Conservation (phyloP, 2,797 vertebrate species). For the Karalla daura region DNA sequence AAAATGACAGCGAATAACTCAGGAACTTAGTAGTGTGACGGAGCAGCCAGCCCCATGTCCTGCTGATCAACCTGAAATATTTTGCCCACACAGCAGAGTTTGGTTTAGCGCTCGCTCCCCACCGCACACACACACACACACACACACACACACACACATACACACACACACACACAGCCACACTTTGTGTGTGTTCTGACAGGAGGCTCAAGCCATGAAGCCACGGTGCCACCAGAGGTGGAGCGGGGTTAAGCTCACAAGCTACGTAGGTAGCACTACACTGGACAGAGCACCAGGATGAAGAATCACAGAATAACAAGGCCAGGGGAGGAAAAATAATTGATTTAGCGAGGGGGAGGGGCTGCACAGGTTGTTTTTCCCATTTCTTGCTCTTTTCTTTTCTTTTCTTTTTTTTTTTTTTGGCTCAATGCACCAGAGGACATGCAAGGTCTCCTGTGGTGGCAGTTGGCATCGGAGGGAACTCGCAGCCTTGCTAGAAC, state of each 20-base stretch:
- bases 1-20: conserved; percentile 58
- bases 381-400: too few relatives aligned
- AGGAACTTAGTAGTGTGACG: conserved; percentile 23
- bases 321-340: conserved; percentile 73
- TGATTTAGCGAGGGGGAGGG: conserved; percentile 71
- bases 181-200: conserved; percentile 35
- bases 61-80: background rate
- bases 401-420: conserved; percentile 20
- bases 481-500: conserved; percentile 59
- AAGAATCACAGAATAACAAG: conserved; percentile 79
- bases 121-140: background rate
- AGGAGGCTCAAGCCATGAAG: conserved; percentile 11
- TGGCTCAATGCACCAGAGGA: conserved; percentile 68
- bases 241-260: conserved; percentile 61
- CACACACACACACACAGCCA: conserved; percentile 1
- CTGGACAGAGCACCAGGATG: conserved; percentile 53
- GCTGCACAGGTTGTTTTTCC: background rate
- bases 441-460: conserved; percentile 76
- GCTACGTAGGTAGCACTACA: conserved; percentile 70
- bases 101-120: too few relatives aligned
- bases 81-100: background rate
- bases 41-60: background rate
- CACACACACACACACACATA: background rate
- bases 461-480: conserved; percentile 56
- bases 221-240: background rate